These are phyloP conservation scores for Gymnoscopelus microlampas DNA, from an alignment of 2,797 vertebrate species.

Conservation along the genomic window DNA sequence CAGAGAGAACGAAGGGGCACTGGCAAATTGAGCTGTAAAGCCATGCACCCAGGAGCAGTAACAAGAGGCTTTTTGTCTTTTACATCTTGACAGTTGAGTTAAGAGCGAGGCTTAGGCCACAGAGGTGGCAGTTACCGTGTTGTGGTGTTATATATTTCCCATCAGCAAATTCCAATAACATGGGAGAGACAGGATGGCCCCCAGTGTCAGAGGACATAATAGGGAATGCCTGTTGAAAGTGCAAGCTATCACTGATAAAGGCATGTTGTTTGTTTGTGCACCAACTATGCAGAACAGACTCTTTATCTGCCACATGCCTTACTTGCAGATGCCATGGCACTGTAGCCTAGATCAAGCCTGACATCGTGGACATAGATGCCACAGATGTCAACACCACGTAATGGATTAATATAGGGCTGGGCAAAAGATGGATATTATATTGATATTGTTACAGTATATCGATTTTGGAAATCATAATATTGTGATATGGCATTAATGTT, in stretches of 20 bases:
- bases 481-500: too few species aligned
- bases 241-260: slow-evolving; percentile 47
- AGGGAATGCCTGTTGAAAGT: slow-evolving; percentile 39
- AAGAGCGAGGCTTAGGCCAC: slow-evolving; percentile 55
- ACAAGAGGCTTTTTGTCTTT: slow-evolving; percentile 67
- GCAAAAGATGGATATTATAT: too few species aligned
- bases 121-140: slow-evolving; percentile 58
- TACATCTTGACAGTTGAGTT: slow-evolving; percentile 66
- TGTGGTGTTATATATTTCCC: slow-evolving; percentile 61
- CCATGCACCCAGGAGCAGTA: slow-evolving; percentile 50
- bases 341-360: slow-evolving; percentile 11
- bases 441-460: too few species aligned
- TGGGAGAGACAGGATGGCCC: slow-evolving; percentile 46
- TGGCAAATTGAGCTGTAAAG: slow-evolving; percentile 62
- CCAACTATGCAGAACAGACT: slow-evolving; percentile 25
- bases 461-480: too few species aligned
- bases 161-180: slow-evolving; percentile 62
- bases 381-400: too few species aligned
- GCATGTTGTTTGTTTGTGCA: slow-evolving; percentile 25
- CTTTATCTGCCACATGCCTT: slow-evolving; percentile 21
- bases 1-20: slow-evolving; percentile 50
- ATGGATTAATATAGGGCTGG: too few species aligned
- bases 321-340: background rate
- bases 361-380: slow-evolving; percentile 8
- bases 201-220: slow-evolving; percentile 44